Percentiles rank a stretch among this genome's conserved stretches.
These are phyloP conservation scores for Indicator indicator DNA, from an alignment of 2,113 vertebrate genomes.

Conservation along the genomic window DNA sequence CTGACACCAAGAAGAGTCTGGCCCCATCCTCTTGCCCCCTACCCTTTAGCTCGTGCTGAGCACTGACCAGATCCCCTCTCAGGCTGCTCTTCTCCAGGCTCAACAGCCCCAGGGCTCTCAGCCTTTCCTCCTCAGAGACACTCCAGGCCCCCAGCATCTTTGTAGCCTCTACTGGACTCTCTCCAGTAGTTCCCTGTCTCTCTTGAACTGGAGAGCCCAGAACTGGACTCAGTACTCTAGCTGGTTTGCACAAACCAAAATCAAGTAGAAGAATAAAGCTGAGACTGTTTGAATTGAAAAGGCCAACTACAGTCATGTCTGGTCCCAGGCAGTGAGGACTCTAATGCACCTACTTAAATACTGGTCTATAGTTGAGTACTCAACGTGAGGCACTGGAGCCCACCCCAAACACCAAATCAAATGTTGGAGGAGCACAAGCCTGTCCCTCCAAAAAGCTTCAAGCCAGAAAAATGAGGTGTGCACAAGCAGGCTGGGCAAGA, in stretches of 20 bases:
- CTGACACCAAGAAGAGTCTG: no score
- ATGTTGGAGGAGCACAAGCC: background rate
- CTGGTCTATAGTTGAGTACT: background rate
- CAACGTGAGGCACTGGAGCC: background rate
- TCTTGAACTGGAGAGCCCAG: background rate
- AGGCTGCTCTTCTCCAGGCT: no score
- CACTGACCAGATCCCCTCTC: no score
- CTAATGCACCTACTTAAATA: background rate
- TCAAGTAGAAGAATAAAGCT: background rate
- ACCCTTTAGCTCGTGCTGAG: no score
- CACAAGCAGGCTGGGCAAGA: background rate
- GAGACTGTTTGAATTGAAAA: background rate
- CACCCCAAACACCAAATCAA: background rate
- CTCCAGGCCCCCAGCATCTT: no score
- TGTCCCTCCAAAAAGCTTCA: background rate
- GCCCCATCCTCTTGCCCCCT: no score
- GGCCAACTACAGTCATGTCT: background rate
- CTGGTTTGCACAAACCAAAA: rapidly evolving
- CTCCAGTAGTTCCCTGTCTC: no score
- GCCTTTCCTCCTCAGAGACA: no score
- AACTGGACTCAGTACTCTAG: no score
- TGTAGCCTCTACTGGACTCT: no score
- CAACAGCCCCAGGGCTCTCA: no score
- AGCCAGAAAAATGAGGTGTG: background rate
- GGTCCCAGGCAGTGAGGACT: background rate